These are phyloP conservation scores for Siniperca knerii DNA, from an alignment of 2,113 vertebrate genomes.

Conservation along the genomic window DNA sequence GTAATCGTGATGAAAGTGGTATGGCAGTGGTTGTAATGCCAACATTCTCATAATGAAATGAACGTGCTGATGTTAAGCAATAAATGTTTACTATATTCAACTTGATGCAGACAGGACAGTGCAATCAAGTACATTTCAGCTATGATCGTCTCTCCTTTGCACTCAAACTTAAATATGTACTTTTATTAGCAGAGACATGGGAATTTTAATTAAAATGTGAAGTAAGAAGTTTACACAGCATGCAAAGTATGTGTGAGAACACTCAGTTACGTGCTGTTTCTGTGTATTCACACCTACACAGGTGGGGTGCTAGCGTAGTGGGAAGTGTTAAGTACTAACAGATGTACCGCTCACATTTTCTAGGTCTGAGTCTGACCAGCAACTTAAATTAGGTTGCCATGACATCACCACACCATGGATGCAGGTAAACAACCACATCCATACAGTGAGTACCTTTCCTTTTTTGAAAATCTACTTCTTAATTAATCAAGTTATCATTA, in stretches of 20 bases:
- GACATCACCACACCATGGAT: background rate
- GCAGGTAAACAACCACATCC: background rate
- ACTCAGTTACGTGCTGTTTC: background rate
- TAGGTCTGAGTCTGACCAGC: background rate
- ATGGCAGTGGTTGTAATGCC: background rate
- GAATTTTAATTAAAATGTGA: background rate
- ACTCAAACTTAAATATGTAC: background rate
- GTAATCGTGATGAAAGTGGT: background rate
- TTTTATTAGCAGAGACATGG: background rate
- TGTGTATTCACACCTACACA: constrained; percentile 19
- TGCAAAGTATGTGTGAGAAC: background rate
- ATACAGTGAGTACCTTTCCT: background rate
- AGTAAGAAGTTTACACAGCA: background rate
- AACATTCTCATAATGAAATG: background rate
- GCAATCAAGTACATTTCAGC: background rate
- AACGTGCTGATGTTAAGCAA: background rate
- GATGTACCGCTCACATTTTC: background rate
- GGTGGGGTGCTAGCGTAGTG: too few relatives aligned
- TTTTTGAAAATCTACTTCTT: background rate
- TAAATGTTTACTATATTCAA: background rate
- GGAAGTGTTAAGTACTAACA: background rate
- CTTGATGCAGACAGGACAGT: background rate
- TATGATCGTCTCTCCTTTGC: background rate
- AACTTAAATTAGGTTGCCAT: background rate
- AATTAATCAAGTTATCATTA: background rate